Evolutionary conservation across 2,113 vertebrate species (phyloP).

Genomic region (Vidua macroura): DNA sequence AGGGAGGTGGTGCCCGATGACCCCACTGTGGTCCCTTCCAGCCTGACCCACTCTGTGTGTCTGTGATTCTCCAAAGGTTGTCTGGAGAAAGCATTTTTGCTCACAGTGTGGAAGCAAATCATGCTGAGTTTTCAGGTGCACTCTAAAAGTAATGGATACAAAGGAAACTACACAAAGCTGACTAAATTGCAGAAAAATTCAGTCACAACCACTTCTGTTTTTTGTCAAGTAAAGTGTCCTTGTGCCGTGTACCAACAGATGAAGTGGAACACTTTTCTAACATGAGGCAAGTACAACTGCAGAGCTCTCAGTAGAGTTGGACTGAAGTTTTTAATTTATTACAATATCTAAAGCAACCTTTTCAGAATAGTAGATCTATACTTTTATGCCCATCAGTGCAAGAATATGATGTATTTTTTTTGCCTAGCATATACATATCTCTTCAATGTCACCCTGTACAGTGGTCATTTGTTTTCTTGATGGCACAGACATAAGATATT

Average conservation of each 20-base stretch:
- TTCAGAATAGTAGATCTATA: background rate
- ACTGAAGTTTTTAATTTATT: background rate
- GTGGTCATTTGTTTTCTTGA: background rate
- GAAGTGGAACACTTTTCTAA: background rate
- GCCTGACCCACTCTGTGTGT: background rate
- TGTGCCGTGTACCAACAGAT: rapidly evolving
- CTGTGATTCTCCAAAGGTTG: background rate
- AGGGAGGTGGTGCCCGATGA: background rate
- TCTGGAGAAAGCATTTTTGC: background rate
- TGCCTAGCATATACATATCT: background rate
- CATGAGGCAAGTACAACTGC: background rate
- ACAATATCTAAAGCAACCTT: background rate
- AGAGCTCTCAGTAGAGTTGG: background rate
- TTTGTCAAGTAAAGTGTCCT: background rate
- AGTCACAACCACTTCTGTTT: background rate
- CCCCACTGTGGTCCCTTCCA: background rate
- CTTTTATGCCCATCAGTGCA: background rate
- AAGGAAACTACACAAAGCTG: background rate
- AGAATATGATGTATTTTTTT: background rate
- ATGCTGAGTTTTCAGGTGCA: background rate
- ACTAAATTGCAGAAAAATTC: background rate
- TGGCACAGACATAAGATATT: background rate
- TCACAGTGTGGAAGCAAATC: background rate
- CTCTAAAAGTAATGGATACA: background rate
- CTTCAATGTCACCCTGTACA: background rate